A percentile compares a stretch with the other conserved stretches of the same genome.
Conservation (phyloP, 2,113 vertebrate genomes). For the Peucedramus taeniatus region DNA sequence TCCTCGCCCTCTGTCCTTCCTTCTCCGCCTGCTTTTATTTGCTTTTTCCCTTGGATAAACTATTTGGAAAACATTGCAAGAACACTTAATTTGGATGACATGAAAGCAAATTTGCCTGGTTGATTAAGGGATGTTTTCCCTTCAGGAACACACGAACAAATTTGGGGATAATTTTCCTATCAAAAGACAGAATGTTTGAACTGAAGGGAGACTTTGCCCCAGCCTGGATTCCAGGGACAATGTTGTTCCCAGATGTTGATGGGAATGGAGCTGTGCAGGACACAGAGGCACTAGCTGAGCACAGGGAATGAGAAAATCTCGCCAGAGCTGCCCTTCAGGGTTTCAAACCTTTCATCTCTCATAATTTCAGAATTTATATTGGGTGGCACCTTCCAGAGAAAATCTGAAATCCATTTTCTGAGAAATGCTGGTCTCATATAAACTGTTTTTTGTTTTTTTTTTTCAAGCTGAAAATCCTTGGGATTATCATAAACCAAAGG, state of each 20-base stretch:
- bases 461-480: not conserved
- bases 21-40: not conserved
- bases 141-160: not conserved
- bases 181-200: constrained; percentile 2
- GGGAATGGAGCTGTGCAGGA: not conserved
- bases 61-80: constrained; percentile 6
- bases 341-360: not conserved
- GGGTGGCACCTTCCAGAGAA: not conserved
- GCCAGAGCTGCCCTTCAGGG: not conserved
- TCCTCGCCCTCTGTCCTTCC: not conserved
- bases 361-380: not conserved
- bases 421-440: rapidly evolving
- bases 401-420: not conserved
- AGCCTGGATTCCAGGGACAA: not conserved
- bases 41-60: not conserved
- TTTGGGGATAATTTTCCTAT: constrained; percentile 28
- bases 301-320: not conserved
- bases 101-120: not conserved
- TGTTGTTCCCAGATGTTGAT: constrained; percentile 37
- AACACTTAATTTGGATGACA: constrained; percentile 30
- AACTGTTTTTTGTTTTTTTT: not conserved
- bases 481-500: not conserved
- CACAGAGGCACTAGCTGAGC: not conserved
- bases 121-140: constrained; percentile 30
- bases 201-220: not conserved